Evolutionary conservation across 2,888 invertebrate species (phyloP).

Genomic region (Neoaliturus tenellus): DNA sequence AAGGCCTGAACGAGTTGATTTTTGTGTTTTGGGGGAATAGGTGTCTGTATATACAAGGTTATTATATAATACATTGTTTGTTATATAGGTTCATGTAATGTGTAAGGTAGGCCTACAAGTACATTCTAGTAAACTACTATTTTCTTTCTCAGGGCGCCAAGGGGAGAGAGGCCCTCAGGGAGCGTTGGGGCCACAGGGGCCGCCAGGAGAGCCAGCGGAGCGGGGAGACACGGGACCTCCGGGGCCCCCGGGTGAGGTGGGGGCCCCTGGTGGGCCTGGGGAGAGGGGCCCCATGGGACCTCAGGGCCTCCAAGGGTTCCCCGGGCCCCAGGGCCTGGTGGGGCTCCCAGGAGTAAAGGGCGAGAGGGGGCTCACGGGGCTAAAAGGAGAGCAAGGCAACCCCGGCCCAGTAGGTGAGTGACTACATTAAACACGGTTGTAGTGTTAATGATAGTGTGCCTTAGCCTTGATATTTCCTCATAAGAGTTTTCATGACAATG

Average conservation of each 20-base stretch:
- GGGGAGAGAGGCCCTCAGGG: conserved; percentile 89
- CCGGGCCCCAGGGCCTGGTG: conserved; percentile 81
- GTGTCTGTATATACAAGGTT: no score
- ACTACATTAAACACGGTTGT: no score
- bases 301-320: conserved; percentile 82
- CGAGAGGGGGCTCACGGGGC: conserved; percentile 81
- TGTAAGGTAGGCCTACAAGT: no score
- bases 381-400: conserved; percentile 85
- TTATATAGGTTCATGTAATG: no score
- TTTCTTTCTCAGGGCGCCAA: conserved; percentile 76
- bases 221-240: conserved; percentile 85
- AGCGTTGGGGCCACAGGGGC: conserved; percentile 83
- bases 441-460: no score
- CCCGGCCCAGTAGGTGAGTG: conserved; percentile 77
- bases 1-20: no score
- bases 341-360: conserved; percentile 85
- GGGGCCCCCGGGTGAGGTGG: conserved; percentile 80
- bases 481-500: no score
- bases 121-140: no score
- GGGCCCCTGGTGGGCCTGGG: conserved; percentile 71
- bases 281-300: conserved; percentile 73
- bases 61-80: no score
- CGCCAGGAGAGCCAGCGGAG: conserved; percentile 89
- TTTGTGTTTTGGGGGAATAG: no score
- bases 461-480: no score